phyloP scores from a whole-genome alignment of 2,797 vertebrate species.

The Acipenser transmontanus region DNA sequence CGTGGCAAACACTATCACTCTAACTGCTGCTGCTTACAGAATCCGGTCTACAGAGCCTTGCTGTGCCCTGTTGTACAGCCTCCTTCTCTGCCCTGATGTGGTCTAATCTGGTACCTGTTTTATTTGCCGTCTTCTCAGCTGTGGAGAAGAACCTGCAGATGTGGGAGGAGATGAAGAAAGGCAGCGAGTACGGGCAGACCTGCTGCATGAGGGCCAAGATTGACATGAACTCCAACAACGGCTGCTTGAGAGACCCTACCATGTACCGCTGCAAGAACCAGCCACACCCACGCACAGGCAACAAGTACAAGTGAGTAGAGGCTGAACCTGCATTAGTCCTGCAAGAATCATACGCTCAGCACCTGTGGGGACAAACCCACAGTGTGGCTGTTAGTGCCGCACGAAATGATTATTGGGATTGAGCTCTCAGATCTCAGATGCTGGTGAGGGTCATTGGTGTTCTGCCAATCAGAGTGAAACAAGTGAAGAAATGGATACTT shows the following conservation, averaged over 20 bases:
- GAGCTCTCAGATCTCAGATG: too few species aligned
- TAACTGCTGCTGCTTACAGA: too few species aligned
- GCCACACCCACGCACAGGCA: constrained; percentile 85
- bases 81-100: not conserved
- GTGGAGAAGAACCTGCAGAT: constrained; percentile 88
- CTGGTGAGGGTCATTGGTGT: too few species aligned
- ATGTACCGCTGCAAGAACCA: constrained; percentile 92
- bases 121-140: constrained; percentile 47
- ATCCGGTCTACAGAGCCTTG: not conserved
- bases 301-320: constrained; percentile 71
- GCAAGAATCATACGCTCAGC: too few species aligned
- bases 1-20: too few species aligned
- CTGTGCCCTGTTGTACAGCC: not conserved
- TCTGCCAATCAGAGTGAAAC: too few species aligned
- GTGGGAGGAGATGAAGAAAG: constrained; percentile 95
- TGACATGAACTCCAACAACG: constrained; percentile 96
- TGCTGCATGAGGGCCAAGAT: constrained; percentile 97
- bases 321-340: not conserved
- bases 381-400: too few species aligned
- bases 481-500: too few species aligned
- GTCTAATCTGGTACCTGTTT: too few species aligned
- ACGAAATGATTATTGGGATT: too few species aligned
- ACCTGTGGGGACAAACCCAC: too few species aligned
- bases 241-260: constrained; percentile 92
- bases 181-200: constrained; percentile 75